Evolutionary conservation across 1,140 invertebrate genomes (phyloP), one percentile per base, ranked within the genome.

Genomic region (Diachasma alloeum): DNA sequence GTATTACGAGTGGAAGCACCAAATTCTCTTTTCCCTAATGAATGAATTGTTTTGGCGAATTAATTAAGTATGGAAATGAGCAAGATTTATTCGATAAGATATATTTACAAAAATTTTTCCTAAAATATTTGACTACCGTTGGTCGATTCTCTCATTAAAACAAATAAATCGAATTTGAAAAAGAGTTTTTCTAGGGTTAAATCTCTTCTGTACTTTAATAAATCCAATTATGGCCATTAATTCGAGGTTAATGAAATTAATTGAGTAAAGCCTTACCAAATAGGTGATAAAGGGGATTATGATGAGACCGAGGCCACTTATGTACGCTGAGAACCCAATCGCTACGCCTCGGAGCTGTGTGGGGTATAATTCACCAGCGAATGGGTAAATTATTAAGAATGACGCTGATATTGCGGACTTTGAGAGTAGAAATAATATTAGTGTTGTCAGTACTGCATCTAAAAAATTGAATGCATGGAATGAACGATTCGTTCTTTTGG

Each of bases 221-320:
- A 80, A 80, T 76, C 71, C 76, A 71, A 36, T 63, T 39, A 73
- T 75, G 26, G 37, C 48, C 42, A 44, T 46, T 59, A 71, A 74
- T 56, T 70, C 56, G 44, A 24, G 63, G 63, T 46, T 36, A 70
- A 37, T 6, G 36, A 36, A 76, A 70, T 76, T 72, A 53, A n/a
- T 76, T 73, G 68, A 79, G 79, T 78, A 69, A 11, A 67, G 70
- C 82, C 90, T 91, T 91, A 96, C 95, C 90, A 97, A 90, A 88
- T 97, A 96, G 56, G 95, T 97, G 56, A 98, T 94, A 87, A 98
- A 96, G 11, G 96, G 95, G 82, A 98, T 96, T 46, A 97, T 94
- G 77, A 97, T 96, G 13, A 97, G 90, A 26, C 96, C 96, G 76
- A 97, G 88, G 19, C 96, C 95, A 22, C 95, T 95, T 74, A 97